These are phyloP conservation scores for Carabus problematicus DNA, from an alignment of 2,888 invertebrate genomes.

Conservation along the genomic window DNA sequence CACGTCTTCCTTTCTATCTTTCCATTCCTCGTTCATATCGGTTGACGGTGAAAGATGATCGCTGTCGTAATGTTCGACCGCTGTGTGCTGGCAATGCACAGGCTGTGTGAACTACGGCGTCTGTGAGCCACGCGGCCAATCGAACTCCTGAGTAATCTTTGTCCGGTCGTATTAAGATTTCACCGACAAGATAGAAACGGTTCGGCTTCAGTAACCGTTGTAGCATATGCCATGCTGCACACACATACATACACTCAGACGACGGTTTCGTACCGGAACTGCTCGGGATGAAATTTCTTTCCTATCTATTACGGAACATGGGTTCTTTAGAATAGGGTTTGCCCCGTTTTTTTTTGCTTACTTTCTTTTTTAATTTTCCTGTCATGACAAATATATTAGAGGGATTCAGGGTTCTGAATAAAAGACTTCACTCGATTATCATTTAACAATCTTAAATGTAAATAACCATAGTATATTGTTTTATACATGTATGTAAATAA, in stretches of 20 bases:
- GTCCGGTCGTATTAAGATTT: constrained; percentile 26
- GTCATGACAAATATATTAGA: too few species aligned
- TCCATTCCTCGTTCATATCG: too few species aligned
- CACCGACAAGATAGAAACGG: constrained; percentile 24
- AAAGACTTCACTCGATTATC: too few species aligned
- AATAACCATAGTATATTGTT: too few species aligned
- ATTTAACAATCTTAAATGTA: too few species aligned
- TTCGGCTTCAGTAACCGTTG: background rate
- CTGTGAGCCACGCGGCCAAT: background rate
- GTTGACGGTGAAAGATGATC: constrained; percentile 19
- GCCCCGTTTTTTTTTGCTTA: background rate
- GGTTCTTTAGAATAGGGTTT: background rate
- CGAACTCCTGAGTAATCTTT: constrained; percentile 28
- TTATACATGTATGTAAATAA: too few species aligned
- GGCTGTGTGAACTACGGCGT: too few species aligned
- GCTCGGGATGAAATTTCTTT: constrained; percentile 3
- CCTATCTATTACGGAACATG: background rate
- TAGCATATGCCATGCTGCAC: background rate
- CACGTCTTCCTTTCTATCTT: too few species aligned
- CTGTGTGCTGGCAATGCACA: too few species aligned
- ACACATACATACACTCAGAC: too few species aligned
- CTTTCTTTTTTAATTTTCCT: constrained; percentile 11
- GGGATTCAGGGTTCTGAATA: too few species aligned
- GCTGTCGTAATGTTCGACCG: background rate
- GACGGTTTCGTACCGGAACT: background rate